Conservation (phyloP, 2,888 invertebrate genomes). For the Plebejus anna region DNA sequence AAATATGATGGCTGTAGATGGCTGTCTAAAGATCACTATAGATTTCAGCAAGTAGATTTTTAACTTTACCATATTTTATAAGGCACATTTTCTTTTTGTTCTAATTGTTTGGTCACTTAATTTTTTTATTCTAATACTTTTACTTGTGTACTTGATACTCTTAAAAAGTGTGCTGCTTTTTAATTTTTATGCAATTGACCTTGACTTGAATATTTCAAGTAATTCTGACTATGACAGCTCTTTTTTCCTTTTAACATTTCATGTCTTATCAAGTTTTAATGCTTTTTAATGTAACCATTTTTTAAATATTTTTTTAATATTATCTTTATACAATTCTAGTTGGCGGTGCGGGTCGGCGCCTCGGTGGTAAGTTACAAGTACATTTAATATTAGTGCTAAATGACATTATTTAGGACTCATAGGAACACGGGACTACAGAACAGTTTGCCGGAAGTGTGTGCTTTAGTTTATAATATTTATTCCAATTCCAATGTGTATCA, state of each 20-base stretch:
- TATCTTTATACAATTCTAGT: conserved; percentile 57
- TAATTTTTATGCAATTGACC: too few species aligned
- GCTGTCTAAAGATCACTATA: too few species aligned
- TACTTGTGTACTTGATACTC: neutral
- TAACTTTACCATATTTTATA: neutral
- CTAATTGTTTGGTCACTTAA: neutral
- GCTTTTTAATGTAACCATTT: conserved; percentile 23
- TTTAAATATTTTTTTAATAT: conserved; percentile 19
- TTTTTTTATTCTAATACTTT: neutral
- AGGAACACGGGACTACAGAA: conserved; percentile 4
- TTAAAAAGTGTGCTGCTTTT: too few species aligned
- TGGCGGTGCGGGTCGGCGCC: conserved; percentile 45
- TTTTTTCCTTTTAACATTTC: neutral
- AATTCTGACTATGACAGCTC: neutral
- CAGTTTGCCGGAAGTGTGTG: conserved; percentile 26
- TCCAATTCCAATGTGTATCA: conserved; percentile 28
- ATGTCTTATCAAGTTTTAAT: conserved; percentile 29
- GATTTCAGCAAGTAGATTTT: neutral
- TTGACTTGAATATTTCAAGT: too few species aligned
- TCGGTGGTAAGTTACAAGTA: conserved; percentile 66
- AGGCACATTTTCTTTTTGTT: neutral
- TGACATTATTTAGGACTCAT: conserved; percentile 34
- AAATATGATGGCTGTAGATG: too few species aligned
- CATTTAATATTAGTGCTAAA: conserved; percentile 56
- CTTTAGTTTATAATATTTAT: conserved; percentile 13